Evolutionary conservation across 2,113 vertebrate genomes (phyloP), one percentile per base, ranked within the genome.

Genomic region (Cephalopholis sonnerati): DNA sequence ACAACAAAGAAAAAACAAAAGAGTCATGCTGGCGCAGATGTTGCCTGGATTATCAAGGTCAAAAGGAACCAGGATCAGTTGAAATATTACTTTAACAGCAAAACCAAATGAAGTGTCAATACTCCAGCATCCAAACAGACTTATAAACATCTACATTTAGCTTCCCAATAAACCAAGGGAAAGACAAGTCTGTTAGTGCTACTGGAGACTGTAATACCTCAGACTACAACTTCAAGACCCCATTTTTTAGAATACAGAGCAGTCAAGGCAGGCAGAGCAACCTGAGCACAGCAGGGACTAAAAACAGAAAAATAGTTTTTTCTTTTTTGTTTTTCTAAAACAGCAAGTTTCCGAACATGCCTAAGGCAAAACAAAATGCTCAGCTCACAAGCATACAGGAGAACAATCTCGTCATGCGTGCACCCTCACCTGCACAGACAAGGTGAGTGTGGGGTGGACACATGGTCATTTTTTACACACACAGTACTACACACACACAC

Each of bases 341-440:
- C 62, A 74, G 63, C 29, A 74, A 24, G 55, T 79, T 84, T 83
- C 36, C 85, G 55, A 76, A 78, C 24, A 74, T n/a, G 81, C 81
- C 86, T 29, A 3, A 65, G 82, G 79, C 81, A 66, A 83, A 84
- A 67, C 41, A 61, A 57, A 72, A 41, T 68, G 58, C 61, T 83
- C 59, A 48, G 7, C 53, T 85, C 74, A 48, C 36, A 79, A 50
- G 32, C 53, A 81, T 32, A 59, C 20, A 44, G 12, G 79, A 50
- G 25, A 78, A 53, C 48, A 36, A 17, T 53, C 54, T 75, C 15
- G 11, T 69, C 20, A 29, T 66, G 64, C 39, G 51, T 82, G 50
- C 17, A 82, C 44, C 22, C 29, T 76, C 24, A 32, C 39, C 58
- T 75, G 67, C 76, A 73, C 22, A 51, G 5, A 73, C 61, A 71